Evolutionary conservation across 1,140 invertebrate species (phyloP).

Genomic region (Hyles euphorbiae): DNA sequence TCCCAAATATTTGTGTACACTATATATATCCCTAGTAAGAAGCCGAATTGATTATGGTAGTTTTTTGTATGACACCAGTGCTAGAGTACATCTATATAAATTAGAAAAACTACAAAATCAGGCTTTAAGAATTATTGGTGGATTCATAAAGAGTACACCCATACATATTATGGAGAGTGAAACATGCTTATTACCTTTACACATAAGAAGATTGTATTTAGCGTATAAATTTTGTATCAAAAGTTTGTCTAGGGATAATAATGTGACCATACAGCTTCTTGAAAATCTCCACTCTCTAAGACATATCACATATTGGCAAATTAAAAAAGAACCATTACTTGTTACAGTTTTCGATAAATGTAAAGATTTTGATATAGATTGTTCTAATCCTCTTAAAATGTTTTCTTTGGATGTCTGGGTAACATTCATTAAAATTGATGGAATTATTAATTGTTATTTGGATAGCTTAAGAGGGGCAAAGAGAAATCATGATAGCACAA

Average conservation of each 20-base stretch:
- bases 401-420: too few relatives aligned
- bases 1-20: constrained; percentile 18
- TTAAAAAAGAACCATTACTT: too few relatives aligned
- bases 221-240: constrained; percentile 11
- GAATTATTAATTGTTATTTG: too few relatives aligned
- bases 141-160: constrained; percentile 5
- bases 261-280: background rate
- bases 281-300: too few relatives aligned
- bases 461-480: too few relatives aligned
- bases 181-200: background rate
- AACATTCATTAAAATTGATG: too few relatives aligned
- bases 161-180: constrained; percentile 11
- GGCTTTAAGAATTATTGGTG: constrained; percentile 6
- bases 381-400: too few relatives aligned
- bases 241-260: background rate
- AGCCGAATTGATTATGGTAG: constrained; percentile 4
- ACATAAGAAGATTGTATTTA: constrained; percentile 1
- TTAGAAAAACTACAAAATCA: constrained; percentile 6
- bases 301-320: too few relatives aligned
- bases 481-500: too few relatives aligned
- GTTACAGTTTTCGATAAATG: too few relatives aligned
- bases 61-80: constrained; percentile 2
- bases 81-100: background rate
- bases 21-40: constrained; percentile 12
- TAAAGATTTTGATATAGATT: too few relatives aligned